Conservation (phyloP, 64 coral and sea anemone species). For the Porites lutea region DNA sequence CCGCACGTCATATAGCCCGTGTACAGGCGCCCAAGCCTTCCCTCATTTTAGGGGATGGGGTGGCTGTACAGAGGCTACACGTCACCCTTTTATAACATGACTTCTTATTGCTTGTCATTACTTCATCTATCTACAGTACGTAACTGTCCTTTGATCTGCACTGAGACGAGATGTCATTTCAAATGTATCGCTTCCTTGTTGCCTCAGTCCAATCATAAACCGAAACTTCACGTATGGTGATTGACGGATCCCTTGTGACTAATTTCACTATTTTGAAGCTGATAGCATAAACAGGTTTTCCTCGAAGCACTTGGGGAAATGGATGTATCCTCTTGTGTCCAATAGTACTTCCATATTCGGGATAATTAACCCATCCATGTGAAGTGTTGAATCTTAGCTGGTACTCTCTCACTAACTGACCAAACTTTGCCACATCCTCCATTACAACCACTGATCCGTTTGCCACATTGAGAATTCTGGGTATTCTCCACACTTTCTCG, state of each 20-base stretch:
- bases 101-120: too few species aligned
- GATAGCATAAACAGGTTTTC: slow-evolving; percentile 11
- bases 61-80: too few species aligned
- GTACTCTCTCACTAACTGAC: slow-evolving; percentile 42
- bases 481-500: slow-evolving; percentile 34
- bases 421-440: slow-evolving; percentile 52
- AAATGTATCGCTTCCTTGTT: not conserved
- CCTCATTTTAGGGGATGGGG: too few species aligned
- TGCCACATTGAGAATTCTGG: not conserved
- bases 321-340: slow-evolving; percentile 63
- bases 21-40: too few species aligned
- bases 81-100: too few species aligned
- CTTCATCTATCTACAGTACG: too few species aligned
- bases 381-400: slow-evolving; percentile 34
- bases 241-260: slow-evolving; percentile 8
- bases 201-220: slow-evolving; percentile 52
- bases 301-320: not conserved
- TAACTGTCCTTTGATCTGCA: too few species aligned
- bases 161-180: too few species aligned
- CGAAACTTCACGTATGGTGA: slow-evolving; percentile 28
- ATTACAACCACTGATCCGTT: slow-evolving; percentile 56
- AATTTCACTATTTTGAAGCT: slow-evolving; percentile 42
- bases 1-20: too few species aligned
- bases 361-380: not conserved
- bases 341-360: slow-evolving; percentile 22